Evolutionary conservation across 2,888 invertebrate species (phyloP).

Genomic region (Vannuccia rotundouncinata): DNA sequence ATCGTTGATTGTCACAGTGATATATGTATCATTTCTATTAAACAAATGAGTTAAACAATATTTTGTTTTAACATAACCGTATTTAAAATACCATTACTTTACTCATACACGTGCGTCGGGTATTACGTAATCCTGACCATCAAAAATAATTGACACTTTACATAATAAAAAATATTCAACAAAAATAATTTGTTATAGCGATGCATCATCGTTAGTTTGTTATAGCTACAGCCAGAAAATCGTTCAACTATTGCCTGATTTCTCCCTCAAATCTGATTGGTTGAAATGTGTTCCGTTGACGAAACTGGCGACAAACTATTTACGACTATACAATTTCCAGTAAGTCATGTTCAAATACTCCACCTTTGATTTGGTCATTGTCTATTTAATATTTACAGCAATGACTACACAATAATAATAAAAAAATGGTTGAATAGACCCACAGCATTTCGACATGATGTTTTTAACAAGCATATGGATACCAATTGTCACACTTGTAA

Average conservation of each 20-base stretch:
- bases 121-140: too few species aligned
- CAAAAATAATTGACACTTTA: too few species aligned
- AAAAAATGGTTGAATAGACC: not conserved
- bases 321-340: not conserved
- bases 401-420: not conserved
- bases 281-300: not conserved
- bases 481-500: not conserved
- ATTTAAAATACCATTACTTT: too few species aligned
- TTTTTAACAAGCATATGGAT: not conserved
- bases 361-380: not conserved
- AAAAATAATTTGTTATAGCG: not conserved
- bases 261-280: not conserved
- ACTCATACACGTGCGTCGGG: too few species aligned
- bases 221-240: not conserved
- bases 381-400: not conserved
- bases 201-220: not conserved
- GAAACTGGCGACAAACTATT: not conserved
- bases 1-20: too few species aligned
- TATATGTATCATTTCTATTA: too few species aligned
- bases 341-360: not conserved
- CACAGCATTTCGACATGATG: not conserved
- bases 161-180: too few species aligned
- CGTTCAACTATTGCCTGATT: not conserved
- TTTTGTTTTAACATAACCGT: too few species aligned
- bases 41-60: too few species aligned